Evolutionary conservation across 2,797 vertebrate species (phyloP), one percentile per base, ranked within the genome.

Genomic region (Tympanoctomys barrerae): DNA sequence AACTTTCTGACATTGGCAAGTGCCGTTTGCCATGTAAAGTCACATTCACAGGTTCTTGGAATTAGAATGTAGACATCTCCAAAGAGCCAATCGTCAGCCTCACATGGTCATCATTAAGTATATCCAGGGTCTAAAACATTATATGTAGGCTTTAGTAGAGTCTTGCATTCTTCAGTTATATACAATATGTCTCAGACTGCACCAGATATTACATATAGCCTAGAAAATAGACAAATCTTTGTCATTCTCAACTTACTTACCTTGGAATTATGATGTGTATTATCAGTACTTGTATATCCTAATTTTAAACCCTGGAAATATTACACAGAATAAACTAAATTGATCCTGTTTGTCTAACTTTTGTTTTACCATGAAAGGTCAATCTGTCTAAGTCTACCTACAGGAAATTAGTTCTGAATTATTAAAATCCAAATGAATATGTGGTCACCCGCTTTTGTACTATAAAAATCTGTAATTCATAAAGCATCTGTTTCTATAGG

Each of bases 401-500:
- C 87, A 96, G 33, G 81, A 97, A 94, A 97, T 98, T 93, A 97
- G 28, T 68, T 59, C 95, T 98, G 81, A 98, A 98, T 98, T 98
- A 98, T 98, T 98, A 96, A 94, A 96, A 97, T 93, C 83, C 96
- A 97, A 97, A 97, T 92, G 97, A 97, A 98, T 57, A 68, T 96
- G 94, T 98, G 97, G 97, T 97, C 97, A 97, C 96, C 97, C 97
- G 91, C 89, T 97, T 98, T 93, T 97, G 62, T 97, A 98, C 96
- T 95, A 57, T 70, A 91, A 92, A 94, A 97, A 97, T 98, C 57
- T 95, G 98, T 98, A 97, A 98, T 98, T 98, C 93, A 98, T 97
- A 95, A 98, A 94, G 97, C 96, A 98, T 97, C 96, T 98, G 97
- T 57, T 97, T 97, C 91, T 97, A 42, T 80, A 83, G 42, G 46